Evolutionary conservation across 2,888 invertebrate species (phyloP).

Genomic region (Eubasilissa splendida): DNA sequence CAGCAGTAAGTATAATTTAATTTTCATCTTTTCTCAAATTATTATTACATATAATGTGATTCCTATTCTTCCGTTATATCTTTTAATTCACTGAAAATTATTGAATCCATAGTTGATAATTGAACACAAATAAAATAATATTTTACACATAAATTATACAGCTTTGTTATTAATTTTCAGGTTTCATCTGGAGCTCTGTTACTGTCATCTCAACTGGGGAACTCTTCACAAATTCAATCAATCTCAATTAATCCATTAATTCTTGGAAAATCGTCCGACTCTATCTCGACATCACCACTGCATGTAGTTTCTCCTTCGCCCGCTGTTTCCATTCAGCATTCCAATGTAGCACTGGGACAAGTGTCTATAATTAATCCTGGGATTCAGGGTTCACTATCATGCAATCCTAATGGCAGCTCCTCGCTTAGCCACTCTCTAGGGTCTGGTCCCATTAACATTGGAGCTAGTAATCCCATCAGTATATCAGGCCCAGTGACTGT

Average conservation of each 20-base stretch:
- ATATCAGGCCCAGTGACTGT: constrained; percentile 77
- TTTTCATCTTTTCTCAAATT: no score
- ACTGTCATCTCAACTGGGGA: constrained; percentile 61
- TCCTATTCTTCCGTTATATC: no score
- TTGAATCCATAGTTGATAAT: neutral
- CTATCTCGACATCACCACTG: constrained; percentile 61
- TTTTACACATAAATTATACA: neutral
- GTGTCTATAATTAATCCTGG: constrained; percentile 62
- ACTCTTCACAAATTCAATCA: constrained; percentile 64
- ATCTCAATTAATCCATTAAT: constrained; percentile 68
- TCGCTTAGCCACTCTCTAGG: constrained; percentile 57
- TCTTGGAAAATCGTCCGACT: constrained; percentile 67
- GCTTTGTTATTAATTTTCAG: constrained; percentile 60
- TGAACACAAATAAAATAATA: neutral
- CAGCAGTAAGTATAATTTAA: constrained; percentile 45
- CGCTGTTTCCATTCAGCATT: constrained; percentile 67
- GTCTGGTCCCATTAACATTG: constrained; percentile 52
- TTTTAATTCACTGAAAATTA: no score
- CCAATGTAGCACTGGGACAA: constrained; percentile 67
- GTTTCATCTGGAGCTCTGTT: constrained; percentile 63
- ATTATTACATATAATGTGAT: no score
- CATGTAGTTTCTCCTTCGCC: constrained; percentile 62
- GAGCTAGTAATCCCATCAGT: constrained; percentile 65
- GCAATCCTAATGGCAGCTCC: constrained; percentile 58
- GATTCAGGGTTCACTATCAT: constrained; percentile 43